Conservation (phyloP, 2,797 vertebrate genomes). For the Eidolon dupreanum region DNA sequence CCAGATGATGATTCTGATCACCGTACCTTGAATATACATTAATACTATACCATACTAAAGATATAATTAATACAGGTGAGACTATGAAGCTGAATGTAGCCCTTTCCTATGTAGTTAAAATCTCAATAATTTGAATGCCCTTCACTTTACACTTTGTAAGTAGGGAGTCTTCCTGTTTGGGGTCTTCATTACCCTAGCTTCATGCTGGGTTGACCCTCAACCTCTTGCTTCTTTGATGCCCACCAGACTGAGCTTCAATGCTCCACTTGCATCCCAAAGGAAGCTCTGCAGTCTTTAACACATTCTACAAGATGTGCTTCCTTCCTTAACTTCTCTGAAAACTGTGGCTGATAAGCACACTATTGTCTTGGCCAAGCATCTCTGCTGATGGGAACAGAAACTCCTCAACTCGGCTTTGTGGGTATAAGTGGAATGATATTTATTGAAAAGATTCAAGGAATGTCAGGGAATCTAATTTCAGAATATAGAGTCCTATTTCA, state of each 20-base stretch:
- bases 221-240: background rate
- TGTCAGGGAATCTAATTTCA: background rate
- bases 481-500: background rate
- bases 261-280: background rate
- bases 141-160: background rate
- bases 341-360: background rate
- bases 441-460: background rate
- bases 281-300: background rate
- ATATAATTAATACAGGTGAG: background rate
- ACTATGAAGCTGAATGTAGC: background rate
- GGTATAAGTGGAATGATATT: background rate
- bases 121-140: background rate
- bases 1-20: background rate
- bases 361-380: background rate
- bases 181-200: background rate
- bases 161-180: background rate
- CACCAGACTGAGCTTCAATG: background rate
- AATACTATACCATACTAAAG: background rate
- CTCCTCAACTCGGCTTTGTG: background rate
- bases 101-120: background rate
- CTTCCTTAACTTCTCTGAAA: conserved; percentile 7
- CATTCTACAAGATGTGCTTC: conserved; percentile 23
- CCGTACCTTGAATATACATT: background rate
- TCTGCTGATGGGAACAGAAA: background rate
- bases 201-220: background rate